Percentiles rank a stretch among this genome's conserved stretches.
These are phyloP conservation scores for Leptobrachium ailaonicum DNA, from an alignment of 2,113 vertebrate species.

Conservation along the genomic window DNA sequence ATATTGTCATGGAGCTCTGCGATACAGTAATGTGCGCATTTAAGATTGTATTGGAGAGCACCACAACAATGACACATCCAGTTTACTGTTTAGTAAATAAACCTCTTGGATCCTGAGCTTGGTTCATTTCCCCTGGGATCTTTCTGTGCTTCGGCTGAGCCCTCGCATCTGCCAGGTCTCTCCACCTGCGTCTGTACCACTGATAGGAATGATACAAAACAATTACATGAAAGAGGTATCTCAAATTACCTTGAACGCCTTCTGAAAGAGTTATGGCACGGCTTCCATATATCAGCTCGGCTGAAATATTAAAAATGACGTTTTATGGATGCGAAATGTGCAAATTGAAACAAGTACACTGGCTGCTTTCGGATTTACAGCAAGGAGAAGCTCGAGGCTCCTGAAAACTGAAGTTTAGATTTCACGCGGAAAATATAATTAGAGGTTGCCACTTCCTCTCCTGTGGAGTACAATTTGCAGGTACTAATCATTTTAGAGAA, in stretches of 20 bases:
- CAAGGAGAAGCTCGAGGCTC: conserved; percentile 58
- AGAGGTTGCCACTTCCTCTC: conserved; percentile 51
- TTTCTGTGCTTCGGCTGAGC: neutral
- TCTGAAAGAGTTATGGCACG: neutral
- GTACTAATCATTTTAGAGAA: conserved; percentile 16
- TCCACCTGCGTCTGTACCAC: neutral
- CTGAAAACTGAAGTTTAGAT: conserved; percentile 59
- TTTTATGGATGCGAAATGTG: conserved; percentile 56
- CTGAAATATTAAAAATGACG: conserved; percentile 19
- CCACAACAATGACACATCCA: no score
- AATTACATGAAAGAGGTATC: neutral
- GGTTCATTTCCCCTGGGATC: neutral
- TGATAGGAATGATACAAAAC: neutral
- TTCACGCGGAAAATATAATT: conserved; percentile 65
- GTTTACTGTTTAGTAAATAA: no score
- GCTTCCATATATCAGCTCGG: conserved; percentile 12
- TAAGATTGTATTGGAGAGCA: no score
- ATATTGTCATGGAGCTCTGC: no score
- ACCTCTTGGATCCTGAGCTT: no score
- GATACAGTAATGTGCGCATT: no score
- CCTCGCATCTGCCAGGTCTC: neutral
- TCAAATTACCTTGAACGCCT: neutral
- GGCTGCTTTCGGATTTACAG: conserved; percentile 64
- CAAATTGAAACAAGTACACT: conserved; percentile 66
- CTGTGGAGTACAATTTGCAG: conserved; percentile 27